These are phyloP conservation scores for Abramis brama DNA, from an alignment of 2,113 vertebrate species.

Conservation along the genomic window DNA sequence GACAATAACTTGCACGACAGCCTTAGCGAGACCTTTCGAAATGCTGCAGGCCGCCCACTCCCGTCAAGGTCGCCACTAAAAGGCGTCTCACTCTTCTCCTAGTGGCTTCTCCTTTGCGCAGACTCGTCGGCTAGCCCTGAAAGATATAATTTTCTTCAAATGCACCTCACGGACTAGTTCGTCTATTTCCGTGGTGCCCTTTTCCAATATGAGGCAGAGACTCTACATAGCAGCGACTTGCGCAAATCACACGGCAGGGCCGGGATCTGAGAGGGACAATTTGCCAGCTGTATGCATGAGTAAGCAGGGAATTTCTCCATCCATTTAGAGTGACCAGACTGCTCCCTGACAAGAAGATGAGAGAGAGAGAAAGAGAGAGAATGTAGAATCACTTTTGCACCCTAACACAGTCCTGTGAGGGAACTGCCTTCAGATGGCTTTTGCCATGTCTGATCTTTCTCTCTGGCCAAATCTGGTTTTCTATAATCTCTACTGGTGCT, in stretches of 20 bases:
- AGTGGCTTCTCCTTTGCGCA: conserved; percentile 59
- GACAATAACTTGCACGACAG: conserved; percentile 62
- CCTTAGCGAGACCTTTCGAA: conserved; percentile 62
- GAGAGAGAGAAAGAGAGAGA: conserved; percentile 37
- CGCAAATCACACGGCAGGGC: conserved; percentile 70
- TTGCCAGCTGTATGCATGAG: conserved; percentile 78
- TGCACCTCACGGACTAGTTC: conserved; percentile 68
- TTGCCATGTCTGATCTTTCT: conserved; percentile 59
- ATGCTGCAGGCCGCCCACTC: conserved; percentile 58
- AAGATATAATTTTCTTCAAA: conserved; percentile 77
- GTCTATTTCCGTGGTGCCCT: conserved; percentile 68
- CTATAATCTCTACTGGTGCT: background rate
- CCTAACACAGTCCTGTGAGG: conserved; percentile 30
- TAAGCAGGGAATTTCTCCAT: conserved; percentile 76
- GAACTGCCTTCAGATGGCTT: conserved; percentile 52
- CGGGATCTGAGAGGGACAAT: conserved; percentile 74
- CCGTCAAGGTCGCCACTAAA: conserved; percentile 70
- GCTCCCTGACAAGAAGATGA: conserved; percentile 57
- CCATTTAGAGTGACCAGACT: conserved; percentile 76
- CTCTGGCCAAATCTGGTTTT: conserved; percentile 37
- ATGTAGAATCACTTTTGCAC: conserved; percentile 53
- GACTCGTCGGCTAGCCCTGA: conserved; percentile 59
- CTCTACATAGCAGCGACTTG: conserved; percentile 68
- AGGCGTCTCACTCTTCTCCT: conserved; percentile 62
- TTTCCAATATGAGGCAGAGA: conserved; percentile 70